Conservation (phyloP, 2,888 invertebrate species). For the Protophormia terraenovae region DNA sequence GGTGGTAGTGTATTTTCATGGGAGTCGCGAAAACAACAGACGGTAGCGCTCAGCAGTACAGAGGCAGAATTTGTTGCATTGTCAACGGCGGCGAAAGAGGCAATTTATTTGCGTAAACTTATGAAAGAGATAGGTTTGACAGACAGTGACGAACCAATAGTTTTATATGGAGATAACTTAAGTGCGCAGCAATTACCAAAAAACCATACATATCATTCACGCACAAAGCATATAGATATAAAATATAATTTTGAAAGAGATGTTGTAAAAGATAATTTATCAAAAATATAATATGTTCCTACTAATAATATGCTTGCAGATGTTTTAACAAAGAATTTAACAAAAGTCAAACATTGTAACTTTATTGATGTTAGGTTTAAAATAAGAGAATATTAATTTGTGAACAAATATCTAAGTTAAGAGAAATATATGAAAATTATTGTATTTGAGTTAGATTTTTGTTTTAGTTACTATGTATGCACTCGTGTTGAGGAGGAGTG, state of each 20-base stretch:
- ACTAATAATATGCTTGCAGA: slow-evolving; percentile 16
- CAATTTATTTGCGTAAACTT: not conserved
- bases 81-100: too few species aligned
- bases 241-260: slow-evolving; percentile 39
- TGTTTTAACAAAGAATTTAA: slow-evolving; percentile 25
- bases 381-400: too few species aligned
- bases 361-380: slow-evolving; percentile 8
- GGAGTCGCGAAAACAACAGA: too few species aligned
- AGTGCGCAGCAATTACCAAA: slow-evolving; percentile 10
- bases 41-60: too few species aligned
- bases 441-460: too few species aligned
- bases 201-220: slow-evolving; percentile 24
- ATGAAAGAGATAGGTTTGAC: not conserved
- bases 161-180: slow-evolving; percentile 28
- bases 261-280: not conserved
- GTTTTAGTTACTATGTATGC: too few species aligned
- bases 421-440: too few species aligned
- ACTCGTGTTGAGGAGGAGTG: too few species aligned
- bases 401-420: too few species aligned
- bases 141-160: not conserved
- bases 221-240: slow-evolving; percentile 36
- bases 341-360: slow-evolving; percentile 1
- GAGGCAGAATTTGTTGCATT: too few species aligned
- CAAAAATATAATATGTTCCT: slow-evolving; percentile 8
- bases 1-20: too few species aligned